phyloP scores from a whole-genome alignment of 2,113 vertebrate genomes.

The Oostethus manadensis region DNA sequence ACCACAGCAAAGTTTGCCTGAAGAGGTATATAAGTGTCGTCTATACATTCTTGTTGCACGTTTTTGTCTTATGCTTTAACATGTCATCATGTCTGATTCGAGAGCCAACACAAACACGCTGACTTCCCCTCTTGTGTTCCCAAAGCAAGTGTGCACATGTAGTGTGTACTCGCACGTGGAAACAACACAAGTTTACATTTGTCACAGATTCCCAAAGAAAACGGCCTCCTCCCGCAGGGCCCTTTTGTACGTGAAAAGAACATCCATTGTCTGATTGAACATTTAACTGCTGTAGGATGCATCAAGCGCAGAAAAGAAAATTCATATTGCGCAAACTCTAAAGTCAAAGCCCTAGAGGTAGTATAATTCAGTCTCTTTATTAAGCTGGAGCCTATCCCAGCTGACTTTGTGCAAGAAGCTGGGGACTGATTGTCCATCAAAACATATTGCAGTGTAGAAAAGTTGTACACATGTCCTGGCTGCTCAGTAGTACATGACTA shows the following conservation, averaged over 20 bases:
- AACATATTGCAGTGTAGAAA: too few species aligned
- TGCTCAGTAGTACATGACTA: too few species aligned
- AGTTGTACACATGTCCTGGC: too few species aligned
- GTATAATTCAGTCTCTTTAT: too few species aligned
- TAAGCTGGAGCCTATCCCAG: too few species aligned
- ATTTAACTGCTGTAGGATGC: too few species aligned
- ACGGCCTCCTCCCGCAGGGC: slow-evolving; percentile 9
- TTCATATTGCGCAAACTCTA: too few species aligned
- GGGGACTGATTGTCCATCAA: too few species aligned
- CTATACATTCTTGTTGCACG: background rate
- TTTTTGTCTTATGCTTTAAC: slow-evolving; percentile 2
- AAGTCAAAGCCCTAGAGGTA: too few species aligned
- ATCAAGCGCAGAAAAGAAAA: too few species aligned
- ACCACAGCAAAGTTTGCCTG: background rate
- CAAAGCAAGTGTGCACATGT: slow-evolving; percentile 10
- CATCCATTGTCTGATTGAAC: too few species aligned
- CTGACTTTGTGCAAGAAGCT: too few species aligned
- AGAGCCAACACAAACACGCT: slow-evolving; percentile 44
- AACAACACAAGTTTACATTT: slow-evolving; percentile 7
- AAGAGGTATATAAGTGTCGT: background rate
- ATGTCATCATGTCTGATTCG: slow-evolving; percentile 19
- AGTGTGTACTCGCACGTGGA: slow-evolving; percentile 24
- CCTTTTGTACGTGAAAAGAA: background rate
- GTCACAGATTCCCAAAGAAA: slow-evolving; percentile 8
- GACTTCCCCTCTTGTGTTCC: slow-evolving; percentile 29